Percentiles rank a stretch among this genome's conserved stretches.
These are phyloP conservation scores for Brachyopa scutellaris DNA, from an alignment of 2,888 invertebrate species.

Conservation along the genomic window DNA sequence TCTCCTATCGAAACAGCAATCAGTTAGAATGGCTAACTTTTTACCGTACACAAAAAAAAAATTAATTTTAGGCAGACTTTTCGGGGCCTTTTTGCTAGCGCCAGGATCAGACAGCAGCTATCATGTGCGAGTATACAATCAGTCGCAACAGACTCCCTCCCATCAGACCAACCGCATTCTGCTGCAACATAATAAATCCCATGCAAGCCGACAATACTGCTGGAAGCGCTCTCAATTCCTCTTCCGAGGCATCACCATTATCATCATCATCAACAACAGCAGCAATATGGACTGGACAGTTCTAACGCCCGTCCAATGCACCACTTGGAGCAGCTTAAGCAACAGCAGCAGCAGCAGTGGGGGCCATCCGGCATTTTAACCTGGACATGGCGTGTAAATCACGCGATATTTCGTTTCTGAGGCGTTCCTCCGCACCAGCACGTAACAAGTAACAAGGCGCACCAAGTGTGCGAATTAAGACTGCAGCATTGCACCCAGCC, in stretches of 20 bases:
- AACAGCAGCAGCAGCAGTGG: slow-evolving; percentile 50
- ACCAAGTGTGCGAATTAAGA: slow-evolving; percentile 68
- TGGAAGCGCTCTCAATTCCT: slow-evolving; percentile 65
- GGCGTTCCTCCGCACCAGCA: slow-evolving; percentile 58
- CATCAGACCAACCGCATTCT: slow-evolving; percentile 67
- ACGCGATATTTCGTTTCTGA: slow-evolving; percentile 71
- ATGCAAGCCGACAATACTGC: slow-evolving; percentile 59
- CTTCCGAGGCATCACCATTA: slow-evolving; percentile 56
- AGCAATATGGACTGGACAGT: slow-evolving; percentile 38
- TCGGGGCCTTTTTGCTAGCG: no score
- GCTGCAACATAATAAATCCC: slow-evolving; percentile 66
- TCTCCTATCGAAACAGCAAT: no score
- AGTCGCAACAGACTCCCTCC: slow-evolving; percentile 43
- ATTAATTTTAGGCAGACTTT: slow-evolving; percentile 52
- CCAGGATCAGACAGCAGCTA: slow-evolving; percentile 24
- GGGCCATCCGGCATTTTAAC: slow-evolving; percentile 56
- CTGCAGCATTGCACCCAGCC: slow-evolving; percentile 49
- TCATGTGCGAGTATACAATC: slow-evolving; percentile 16
- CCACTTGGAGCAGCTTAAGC: slow-evolving; percentile 42
- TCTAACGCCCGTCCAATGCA: slow-evolving; percentile 51
- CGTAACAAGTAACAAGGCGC: slow-evolving; percentile 63
- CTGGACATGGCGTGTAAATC: slow-evolving; percentile 71
- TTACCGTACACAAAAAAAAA: not conserved
- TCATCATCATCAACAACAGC: slow-evolving; percentile 49
- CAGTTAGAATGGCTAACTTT: no score